These are phyloP conservation scores for Trichonephila clavata DNA, from an alignment of 1,140 invertebrate genomes.

Conservation along the genomic window DNA sequence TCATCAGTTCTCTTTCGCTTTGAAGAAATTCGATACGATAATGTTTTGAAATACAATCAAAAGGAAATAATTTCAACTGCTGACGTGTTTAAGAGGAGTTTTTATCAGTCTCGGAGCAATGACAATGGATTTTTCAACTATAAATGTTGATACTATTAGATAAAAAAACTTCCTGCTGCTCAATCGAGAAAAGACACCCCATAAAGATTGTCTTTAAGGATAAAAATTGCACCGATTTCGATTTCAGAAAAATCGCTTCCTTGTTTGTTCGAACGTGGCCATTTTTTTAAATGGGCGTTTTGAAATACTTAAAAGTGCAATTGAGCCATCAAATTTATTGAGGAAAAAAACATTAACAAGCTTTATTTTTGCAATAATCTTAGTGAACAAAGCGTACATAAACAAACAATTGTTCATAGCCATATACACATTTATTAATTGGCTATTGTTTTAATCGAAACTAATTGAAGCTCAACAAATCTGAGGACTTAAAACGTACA, in stretches of 20 bases:
- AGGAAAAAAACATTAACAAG: background rate
- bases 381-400: too few relatives aligned
- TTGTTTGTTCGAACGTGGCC: background rate
- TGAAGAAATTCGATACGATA: too few relatives aligned
- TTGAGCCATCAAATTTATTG: background rate
- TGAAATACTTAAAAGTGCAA: background rate
- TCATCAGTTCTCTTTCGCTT: too few relatives aligned
- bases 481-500: too few relatives aligned
- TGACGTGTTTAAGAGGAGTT: background rate
- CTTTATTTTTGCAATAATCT: too few relatives aligned
- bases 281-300: background rate
- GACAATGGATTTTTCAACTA: background rate
- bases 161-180: conserved; percentile 9
- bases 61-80: background rate
- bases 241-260: background rate
- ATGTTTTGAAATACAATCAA: background rate
- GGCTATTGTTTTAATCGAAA: background rate
- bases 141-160: background rate
- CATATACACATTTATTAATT: background rate
- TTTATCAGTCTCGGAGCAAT: background rate
- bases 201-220: background rate
- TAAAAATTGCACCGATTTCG: background rate
- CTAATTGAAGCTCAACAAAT: too few relatives aligned
- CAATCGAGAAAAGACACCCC: background rate
- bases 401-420: background rate